Evolutionary conservation across 2,888 invertebrate species (phyloP).

Genomic region (Creontiades dilutus): DNA sequence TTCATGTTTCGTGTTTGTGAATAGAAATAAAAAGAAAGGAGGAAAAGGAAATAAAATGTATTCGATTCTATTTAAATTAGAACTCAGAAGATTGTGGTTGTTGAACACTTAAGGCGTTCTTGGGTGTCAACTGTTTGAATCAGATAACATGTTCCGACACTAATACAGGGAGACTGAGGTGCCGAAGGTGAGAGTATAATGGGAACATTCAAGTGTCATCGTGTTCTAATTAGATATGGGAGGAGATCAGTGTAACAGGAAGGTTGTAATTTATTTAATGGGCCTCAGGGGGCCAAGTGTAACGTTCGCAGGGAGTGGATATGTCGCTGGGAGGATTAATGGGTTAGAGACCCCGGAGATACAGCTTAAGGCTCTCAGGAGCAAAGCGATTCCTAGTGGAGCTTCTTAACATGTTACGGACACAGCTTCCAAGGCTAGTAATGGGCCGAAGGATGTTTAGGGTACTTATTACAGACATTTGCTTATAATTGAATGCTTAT

Average conservation of each 20-base stretch:
- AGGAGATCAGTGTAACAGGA: constrained; percentile 50
- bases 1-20: too few species aligned
- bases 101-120: too few species aligned
- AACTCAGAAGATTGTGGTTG: too few species aligned
- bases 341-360: constrained; percentile 42
- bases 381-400: constrained; percentile 19
- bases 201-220: constrained; percentile 57
- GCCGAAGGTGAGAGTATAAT: constrained; percentile 24
- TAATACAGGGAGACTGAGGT: background rate
- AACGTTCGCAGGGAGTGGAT: constrained; percentile 54
- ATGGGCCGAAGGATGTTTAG: background rate
- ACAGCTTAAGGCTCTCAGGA: constrained; percentile 26
- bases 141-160: background rate
- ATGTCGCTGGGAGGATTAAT: constrained; percentile 52
- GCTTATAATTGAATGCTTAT: too few species aligned
- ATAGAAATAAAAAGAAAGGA: too few species aligned
- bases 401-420: background rate
- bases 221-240: constrained; percentile 59
- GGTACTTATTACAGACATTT: background rate
- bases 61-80: too few species aligned
- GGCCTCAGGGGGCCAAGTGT: constrained; percentile 60
- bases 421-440: background rate
- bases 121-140: too few species aligned
- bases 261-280: constrained; percentile 68
- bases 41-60: too few species aligned